Percentiles rank a stretch among this genome's conserved stretches.
These are phyloP conservation scores for Tursiops truncatus DNA, from an alignment of 2,113 vertebrate genomes.

Conservation along the genomic window DNA sequence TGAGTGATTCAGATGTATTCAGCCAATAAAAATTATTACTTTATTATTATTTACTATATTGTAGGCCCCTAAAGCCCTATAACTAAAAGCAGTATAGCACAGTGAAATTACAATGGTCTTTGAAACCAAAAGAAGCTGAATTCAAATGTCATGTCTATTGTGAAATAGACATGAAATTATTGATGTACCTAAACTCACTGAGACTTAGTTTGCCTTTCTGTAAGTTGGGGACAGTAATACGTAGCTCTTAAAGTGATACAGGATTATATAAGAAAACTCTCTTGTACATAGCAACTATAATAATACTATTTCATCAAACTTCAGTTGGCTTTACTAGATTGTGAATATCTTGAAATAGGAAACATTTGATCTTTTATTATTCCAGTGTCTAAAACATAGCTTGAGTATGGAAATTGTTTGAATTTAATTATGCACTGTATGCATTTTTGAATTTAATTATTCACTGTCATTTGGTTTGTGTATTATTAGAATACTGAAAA, in stretches of 20 bases:
- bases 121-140: not conserved
- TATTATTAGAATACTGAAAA: not conserved
- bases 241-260: not conserved
- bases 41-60: not conserved
- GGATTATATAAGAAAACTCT: not conserved
- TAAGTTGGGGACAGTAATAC: not conserved
- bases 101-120: not conserved
- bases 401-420: not conserved
- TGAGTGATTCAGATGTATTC: not conserved
- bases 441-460: not conserved
- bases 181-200: not conserved
- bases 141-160: not conserved
- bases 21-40: not conserved
- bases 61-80: not conserved
- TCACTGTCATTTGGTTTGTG: not conserved
- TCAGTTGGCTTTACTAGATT: not conserved
- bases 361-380: not conserved
- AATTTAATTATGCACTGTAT: not conserved
- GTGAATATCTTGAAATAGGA: not conserved
- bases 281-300: not conserved
- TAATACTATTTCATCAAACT: not conserved
- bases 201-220: not conserved
- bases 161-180: not conserved
- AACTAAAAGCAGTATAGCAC: not conserved
- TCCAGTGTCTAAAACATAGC: not conserved